These are phyloP conservation scores for Bagarius yarrelli DNA, from an alignment of 2,113 vertebrate genomes.

Conservation along the genomic window DNA sequence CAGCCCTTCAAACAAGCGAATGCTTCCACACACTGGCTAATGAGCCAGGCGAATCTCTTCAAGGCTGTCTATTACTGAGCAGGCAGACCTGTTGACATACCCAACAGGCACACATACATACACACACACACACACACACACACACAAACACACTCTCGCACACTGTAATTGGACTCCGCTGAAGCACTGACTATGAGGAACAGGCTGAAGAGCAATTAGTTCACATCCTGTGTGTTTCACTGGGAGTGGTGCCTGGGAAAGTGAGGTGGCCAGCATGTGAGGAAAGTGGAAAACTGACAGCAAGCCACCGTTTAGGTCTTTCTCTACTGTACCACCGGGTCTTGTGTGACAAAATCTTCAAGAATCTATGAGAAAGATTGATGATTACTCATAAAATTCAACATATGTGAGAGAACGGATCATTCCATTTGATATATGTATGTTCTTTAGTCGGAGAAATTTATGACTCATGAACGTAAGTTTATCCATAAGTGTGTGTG, in stretches of 20 bases:
- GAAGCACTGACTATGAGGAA: slow-evolving; percentile 51
- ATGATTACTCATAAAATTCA: slow-evolving; percentile 1
- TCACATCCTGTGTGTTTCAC: slow-evolving; percentile 55
- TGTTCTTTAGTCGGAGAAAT: background rate
- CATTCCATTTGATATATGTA: background rate
- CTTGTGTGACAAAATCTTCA: background rate
- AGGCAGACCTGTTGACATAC: slow-evolving; percentile 46
- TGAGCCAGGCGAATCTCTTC: slow-evolving; percentile 50
- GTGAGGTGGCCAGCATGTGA: slow-evolving; percentile 47
- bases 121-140: slow-evolving; percentile 30
- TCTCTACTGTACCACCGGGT: background rate
- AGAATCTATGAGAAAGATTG: background rate
- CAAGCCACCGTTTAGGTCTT: slow-evolving; percentile 11
- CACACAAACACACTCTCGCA: slow-evolving; percentile 25
- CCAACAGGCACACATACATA: slow-evolving; percentile 36
- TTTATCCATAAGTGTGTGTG: slow-evolving; percentile 12
- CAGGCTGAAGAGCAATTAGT: slow-evolving; percentile 55
- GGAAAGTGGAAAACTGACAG: slow-evolving; percentile 37
- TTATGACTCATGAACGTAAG: background rate
- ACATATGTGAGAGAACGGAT: background rate
- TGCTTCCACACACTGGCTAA: slow-evolving; percentile 44
- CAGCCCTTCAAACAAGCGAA: slow-evolving; percentile 56
- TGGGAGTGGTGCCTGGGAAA: slow-evolving; percentile 45
- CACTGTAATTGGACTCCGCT: slow-evolving; percentile 59
- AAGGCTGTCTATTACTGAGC: slow-evolving; percentile 45